phyloP scores from a whole-genome alignment of 1,140 invertebrate species.

The Holotrichia oblita region DNA sequence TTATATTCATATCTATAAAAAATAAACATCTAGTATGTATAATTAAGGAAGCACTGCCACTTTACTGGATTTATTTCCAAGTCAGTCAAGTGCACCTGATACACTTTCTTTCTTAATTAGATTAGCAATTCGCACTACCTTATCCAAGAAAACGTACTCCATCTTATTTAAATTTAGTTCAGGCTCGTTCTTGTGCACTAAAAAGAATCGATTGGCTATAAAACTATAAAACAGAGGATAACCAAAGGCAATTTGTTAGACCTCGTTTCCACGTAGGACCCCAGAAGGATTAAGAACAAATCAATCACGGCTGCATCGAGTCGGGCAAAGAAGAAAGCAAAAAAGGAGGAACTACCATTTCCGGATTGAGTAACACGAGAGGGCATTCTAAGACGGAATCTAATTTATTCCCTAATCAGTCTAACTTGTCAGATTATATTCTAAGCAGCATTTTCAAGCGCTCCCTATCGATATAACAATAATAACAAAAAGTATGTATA shows the following conservation, averaged over 20 bases:
- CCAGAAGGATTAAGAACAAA: conserved; percentile 18
- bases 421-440: conserved; percentile 32
- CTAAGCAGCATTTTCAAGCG: conserved; percentile 8
- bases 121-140: no score
- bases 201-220: no score
- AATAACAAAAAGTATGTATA: not conserved
- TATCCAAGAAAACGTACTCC: no score
- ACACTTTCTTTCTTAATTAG: no score
- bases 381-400: not conserved
- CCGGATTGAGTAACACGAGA: not conserved
- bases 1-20: no score
- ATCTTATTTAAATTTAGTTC: no score
- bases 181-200: no score
- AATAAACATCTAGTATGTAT: no score
- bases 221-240: not conserved
- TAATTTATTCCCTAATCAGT: conserved; percentile 33
- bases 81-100: no score
- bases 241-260: not conserved
- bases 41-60: no score
- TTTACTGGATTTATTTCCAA: no score
- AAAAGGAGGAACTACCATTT: not conserved
- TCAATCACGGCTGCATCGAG: conserved; percentile 6
- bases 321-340: not conserved
- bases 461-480: not conserved
- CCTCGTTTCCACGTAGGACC: not conserved